These are phyloP conservation scores for Apis dorsata DNA, from an alignment of 1,140 invertebrate species.

Conservation along the genomic window DNA sequence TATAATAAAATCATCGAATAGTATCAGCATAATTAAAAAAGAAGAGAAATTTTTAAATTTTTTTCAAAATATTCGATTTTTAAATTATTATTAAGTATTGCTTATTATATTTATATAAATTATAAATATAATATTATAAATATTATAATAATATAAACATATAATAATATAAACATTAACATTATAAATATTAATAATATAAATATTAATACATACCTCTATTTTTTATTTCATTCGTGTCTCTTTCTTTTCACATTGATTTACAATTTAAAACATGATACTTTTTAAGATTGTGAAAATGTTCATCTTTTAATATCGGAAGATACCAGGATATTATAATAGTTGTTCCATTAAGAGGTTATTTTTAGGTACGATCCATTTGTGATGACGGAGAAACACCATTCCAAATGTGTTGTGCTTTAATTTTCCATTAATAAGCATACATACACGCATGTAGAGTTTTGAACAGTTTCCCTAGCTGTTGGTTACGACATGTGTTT, in stretches of 20 bases:
- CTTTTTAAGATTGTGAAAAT: not conserved
- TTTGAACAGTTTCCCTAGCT: conserved; percentile 7
- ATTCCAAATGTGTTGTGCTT: conserved; percentile 5
- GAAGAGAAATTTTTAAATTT: not conserved
- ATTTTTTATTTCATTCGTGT: too few relatives aligned
- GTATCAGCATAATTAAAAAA: not conserved
- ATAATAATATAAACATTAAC: too few relatives aligned
- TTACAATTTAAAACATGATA: not conserved
- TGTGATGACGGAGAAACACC: not conserved
- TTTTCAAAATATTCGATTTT: not conserved
- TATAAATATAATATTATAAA: too few relatives aligned
- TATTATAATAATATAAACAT: too few relatives aligned
- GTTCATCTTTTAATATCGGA: not conserved
- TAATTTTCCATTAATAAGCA: conserved; percentile 31
- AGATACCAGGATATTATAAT: not conserved
- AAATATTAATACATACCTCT: too few relatives aligned
- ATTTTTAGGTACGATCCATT: conserved; percentile 31
- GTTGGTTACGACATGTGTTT: conserved; percentile 1
- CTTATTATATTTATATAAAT: not conserved
- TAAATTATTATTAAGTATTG: not conserved
- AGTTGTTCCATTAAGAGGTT: conserved; percentile 1
- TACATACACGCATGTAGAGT: not conserved
- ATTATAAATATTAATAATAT: too few relatives aligned
- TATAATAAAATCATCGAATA: not conserved
- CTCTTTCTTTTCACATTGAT: not conserved